Base-by-base conservation (phyloP, 2,113 vertebrate genomes). In the Sebastes fasciatus region DNA sequence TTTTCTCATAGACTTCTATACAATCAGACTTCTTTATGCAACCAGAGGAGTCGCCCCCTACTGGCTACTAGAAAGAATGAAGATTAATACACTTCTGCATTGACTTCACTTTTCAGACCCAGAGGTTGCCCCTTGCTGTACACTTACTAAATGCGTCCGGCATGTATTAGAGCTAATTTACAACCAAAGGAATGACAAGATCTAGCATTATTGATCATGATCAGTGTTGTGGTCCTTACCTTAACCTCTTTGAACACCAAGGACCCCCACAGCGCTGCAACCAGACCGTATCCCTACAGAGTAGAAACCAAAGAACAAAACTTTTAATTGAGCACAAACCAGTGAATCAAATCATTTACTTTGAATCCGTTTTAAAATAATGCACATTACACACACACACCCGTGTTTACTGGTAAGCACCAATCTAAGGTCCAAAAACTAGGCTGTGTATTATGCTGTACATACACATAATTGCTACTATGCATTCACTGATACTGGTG, bases 191-290 rank as follows among this genome's bases (percentile, higher is more conserved):
- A 46, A 13, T 16, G 16, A 42, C 2, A 4, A 1, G 1, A 13
- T 23, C 2, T 10, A 8, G 2, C 34, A 23, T 26, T 8, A 63
- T 8, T 58, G 34, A 54, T 23, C 8, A 48, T 51, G 19, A 46
- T 67, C 10, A 45, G 8, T 6, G 19, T 9, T 11, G 23, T 51
- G 16, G 7, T 62, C 82, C 91, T 91, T 95, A 98, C 97, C 96
- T 95, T 96, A 85, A 99, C 95, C 95, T 99, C 97, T 86, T 94
- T 97, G 90, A 98, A 98, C 5, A 97, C 92, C 65, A 99, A 86
- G 72, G 96, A 93, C 82, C 97, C 97, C 97, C 97, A 98, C 83
- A 98, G 72, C 17, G 96, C 96, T 88, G 97, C 97, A 82, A 99
- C 93, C 78, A 98, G 88, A 79, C 97, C 96, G 67, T 96, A 97